Evolutionary conservation across 2,888 invertebrate genomes (phyloP), one percentile per base, ranked within the genome.

Genomic region (Lagria hirta): DNA sequence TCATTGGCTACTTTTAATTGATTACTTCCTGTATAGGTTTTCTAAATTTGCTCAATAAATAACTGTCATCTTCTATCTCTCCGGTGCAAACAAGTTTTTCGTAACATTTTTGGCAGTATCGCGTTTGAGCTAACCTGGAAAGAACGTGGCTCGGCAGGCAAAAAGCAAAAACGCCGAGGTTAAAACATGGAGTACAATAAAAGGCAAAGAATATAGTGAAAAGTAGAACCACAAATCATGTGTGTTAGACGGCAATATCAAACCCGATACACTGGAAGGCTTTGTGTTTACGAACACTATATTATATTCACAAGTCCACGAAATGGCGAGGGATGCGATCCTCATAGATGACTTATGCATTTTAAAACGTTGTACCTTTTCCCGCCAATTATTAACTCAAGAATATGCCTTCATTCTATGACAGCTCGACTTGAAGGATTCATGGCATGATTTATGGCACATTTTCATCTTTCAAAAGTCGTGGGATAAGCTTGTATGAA

Each of bases 281-380:
- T 62, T 65, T 64, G 62, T 64, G 61, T 65, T 64, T 64, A 54
- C 62, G 58, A 60, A 62, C 55, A 58, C 54, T 57, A 57, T 49
- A 58, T 58, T 62, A 61, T 60, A 62, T 64, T 62, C 60, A 58
- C 62, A 58, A 59, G 61, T 60, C 52, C 52, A 50, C 57, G 57
- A 49, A 55, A 57, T 57, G 55, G 49, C 48, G 52, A 54, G 62
- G 62, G 61, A 61, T 57, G 58, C 51, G n/a, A n/a, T n/a, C n/a
- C n/a, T n/a, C n/a, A n/a, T n/a, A n/a, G n/a, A n/a, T n/a, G n/a
- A n/a, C n/a, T n/a, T n/a, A n/a, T n/a, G n/a, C n/a, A n/a, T n/a
- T n/a, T n/a, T n/a, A n/a, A n/a, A n/a, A n/a, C n/a, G n/a, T n/a
- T n/a, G n/a, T n/a, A n/a, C n/a, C n/a, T n/a, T n/a, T n/a, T n/a